These are phyloP conservation scores for Peromyscus polionotus DNA, from an alignment of 2,113 vertebrate species.

Conservation along the genomic window DNA sequence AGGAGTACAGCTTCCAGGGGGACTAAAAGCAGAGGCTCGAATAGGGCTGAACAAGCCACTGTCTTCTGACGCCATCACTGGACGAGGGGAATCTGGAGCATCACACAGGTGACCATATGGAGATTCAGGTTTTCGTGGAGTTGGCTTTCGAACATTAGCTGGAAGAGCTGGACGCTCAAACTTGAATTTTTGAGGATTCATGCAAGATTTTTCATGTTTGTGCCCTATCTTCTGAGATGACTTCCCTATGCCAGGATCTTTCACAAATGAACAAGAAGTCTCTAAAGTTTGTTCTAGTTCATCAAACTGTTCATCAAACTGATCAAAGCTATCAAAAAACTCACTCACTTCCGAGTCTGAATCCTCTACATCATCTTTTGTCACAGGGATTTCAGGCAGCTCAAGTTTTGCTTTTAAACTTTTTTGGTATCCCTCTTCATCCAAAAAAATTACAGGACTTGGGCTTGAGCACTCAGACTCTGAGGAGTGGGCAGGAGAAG, in stretches of 20 bases:
- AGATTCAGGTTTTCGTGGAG: constrained; percentile 95
- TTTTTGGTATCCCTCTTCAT: constrained; percentile 99
- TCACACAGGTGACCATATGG: constrained; percentile 91
- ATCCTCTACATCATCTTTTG: constrained; percentile 96
- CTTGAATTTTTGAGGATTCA: constrained; percentile 98
- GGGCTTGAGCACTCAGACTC: constrained; percentile 98
- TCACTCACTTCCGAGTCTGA: constrained; percentile 99
- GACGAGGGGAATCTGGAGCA: constrained; percentile 93
- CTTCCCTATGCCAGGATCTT: constrained; percentile 82
- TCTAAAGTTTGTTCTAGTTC: constrained; percentile 93
- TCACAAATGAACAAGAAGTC: constrained; percentile 80
- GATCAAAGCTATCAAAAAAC: constrained; percentile 99
- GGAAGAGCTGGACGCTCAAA: constrained; percentile 94
- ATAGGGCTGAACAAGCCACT: constrained; percentile 95
- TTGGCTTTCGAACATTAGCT: constrained; percentile 96
- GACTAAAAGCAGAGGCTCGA: constrained; percentile 96
- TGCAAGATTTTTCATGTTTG: constrained; percentile 86
- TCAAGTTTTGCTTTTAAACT: constrained; percentile 97
- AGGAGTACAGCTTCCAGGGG: constrained; percentile 89
- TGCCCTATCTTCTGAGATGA: constrained; percentile 87
- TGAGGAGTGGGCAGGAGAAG: constrained; percentile 93
- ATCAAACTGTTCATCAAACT: constrained; percentile 97
- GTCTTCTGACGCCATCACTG: constrained; percentile 92
- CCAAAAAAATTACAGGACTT: constrained; percentile 98
- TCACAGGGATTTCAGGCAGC: constrained; percentile 96